Evolutionary conservation across 2,888 invertebrate genomes (phyloP).

Genomic region (Leucania comma): DNA sequence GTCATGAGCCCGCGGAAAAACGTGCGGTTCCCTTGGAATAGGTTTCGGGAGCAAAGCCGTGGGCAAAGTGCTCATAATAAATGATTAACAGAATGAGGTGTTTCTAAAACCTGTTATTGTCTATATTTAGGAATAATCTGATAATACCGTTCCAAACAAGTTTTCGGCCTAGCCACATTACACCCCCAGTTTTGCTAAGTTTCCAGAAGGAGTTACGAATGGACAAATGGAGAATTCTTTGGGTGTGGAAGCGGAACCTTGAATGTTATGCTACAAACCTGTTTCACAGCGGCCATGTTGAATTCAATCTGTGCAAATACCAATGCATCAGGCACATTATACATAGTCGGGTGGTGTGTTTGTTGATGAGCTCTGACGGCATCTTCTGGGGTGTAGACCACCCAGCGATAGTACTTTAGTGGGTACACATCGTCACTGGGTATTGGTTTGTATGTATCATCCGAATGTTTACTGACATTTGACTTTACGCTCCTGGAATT

Average conservation of each 20-base stretch:
- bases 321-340: constrained; percentile 93
- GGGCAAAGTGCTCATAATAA: no score
- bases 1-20: no score
- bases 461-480: constrained; percentile 88
- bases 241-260: not conserved
- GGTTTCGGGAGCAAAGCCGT: no score
- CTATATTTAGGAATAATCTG: not conserved
- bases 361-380: constrained; percentile 95
- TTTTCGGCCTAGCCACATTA: no score
- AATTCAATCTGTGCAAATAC: constrained; percentile 94
- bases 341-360: constrained; percentile 95
- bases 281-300: constrained; percentile 94
- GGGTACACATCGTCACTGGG: constrained; percentile 89
- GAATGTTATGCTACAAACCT: constrained; percentile 78
- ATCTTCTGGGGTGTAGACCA: constrained; percentile 92
- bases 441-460: constrained; percentile 89
- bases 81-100: no score
- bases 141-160: no score
- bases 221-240: not conserved
- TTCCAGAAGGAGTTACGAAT: no score
- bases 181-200: no score
- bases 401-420: constrained; percentile 92
- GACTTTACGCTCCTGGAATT: constrained; percentile 77
- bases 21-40: no score
- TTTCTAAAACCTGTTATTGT: not conserved